Conservation (phyloP, 2,797 vertebrate species). For the Enteromius viviparus region DNA sequence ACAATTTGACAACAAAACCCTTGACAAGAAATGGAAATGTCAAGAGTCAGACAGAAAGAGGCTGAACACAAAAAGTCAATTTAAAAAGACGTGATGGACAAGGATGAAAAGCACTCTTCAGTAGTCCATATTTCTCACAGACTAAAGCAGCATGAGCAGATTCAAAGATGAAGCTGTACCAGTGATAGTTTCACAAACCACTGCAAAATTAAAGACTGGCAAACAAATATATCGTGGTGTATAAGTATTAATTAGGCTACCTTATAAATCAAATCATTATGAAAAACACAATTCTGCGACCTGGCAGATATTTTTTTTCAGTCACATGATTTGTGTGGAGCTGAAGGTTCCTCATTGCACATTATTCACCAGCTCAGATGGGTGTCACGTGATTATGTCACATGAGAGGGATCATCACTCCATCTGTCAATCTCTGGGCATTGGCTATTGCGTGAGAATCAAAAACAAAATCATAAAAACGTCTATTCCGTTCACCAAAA, state of each 20-base stretch:
- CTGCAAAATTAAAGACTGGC: neutral
- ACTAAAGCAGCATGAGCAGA: neutral
- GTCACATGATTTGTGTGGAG: constrained; percentile 32
- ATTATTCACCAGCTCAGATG: constrained; percentile 32
- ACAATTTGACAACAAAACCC: constrained; percentile 24
- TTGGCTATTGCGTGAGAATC: neutral
- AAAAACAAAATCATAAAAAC: neutral
- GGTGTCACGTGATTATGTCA: constrained; percentile 72
- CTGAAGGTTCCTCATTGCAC: constrained; percentile 12
- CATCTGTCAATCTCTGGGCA: constrained; percentile 58
- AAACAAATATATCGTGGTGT: constrained; percentile 11
- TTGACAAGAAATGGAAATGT: constrained; percentile 20
- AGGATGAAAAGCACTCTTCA: constrained; percentile 2
- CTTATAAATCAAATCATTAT: neutral
- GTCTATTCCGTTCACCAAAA: neutral
- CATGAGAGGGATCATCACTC: constrained; percentile 65
- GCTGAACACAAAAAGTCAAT: constrained; percentile 12
- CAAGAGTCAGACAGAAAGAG: constrained; percentile 26
- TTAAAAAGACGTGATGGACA: constrained; percentile 1
- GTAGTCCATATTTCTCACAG: neutral
- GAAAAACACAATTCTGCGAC: neutral
- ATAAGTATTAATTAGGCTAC: neutral
- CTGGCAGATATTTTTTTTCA: neutral
- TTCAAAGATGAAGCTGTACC: neutral
- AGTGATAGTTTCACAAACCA: neutral